Base-by-base conservation (phyloP, 2,888 invertebrate species). In the Drosophila robusta region DNA sequence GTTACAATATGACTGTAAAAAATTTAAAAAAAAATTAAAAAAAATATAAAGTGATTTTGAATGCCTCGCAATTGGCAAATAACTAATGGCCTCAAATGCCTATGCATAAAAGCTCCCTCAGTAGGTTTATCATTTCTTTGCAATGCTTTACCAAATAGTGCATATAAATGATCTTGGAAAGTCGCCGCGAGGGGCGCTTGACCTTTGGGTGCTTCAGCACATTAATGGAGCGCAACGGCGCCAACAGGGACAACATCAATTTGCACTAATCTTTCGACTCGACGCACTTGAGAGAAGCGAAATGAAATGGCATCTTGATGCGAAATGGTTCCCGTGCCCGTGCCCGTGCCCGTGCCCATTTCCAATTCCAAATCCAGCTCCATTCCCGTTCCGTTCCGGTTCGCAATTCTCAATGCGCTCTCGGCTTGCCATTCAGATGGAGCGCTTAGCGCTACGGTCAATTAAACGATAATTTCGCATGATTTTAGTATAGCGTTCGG, bases 391-490 rank as follows among this genome's bases (percentile, higher is more conserved):
- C 29, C 55, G 54, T 51, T 67, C 52, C 62, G 52, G 58, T 51
- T 55, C 14, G 38, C 47, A 32, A 55, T 54, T 50, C 38, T 24
- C 45, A 66, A 64, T 64, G 46, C 65, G 46, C 65, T 50, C 60
- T 24, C 42, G 32, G 54, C 4, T 39, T 64, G 16, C 14, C 61
- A 70, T 58, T 61, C 39, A 70, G 75, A 41, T 66, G 70, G 18
- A 75, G 71, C 52, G 71, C 57, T 76, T 81, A 80, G 78, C 77
- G 87, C 70, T 78, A 81, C 89, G 89, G 88, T 88, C 89, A 90
- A 90, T 90, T 90, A 85, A 89, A 89, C 89, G 87, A 90, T 90
- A 90, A 90, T 90, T 90, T 90, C 80, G 78, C 76, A 76, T 78
- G 76, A 78, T 78, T 78, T 82, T 78, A 70, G 78, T 70, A 42